Conservation (phyloP, 2,113 vertebrate species). For the Clupea harengus region DNA sequence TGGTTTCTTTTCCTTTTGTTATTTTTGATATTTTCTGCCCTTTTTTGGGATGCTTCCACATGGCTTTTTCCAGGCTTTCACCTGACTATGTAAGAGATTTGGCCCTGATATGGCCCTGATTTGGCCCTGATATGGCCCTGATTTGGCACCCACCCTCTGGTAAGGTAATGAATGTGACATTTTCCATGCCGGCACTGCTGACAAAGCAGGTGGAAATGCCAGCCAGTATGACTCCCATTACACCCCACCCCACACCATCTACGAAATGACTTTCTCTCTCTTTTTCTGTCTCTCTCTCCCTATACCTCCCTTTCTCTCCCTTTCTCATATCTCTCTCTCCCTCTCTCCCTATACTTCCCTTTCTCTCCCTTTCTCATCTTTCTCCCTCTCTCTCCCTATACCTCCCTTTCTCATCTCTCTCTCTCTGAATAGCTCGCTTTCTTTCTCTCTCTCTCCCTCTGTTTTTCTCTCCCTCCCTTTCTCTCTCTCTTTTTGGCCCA, state of each 20-base stretch:
- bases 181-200: conserved; percentile 50
- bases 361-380: conserved; percentile 19
- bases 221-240: conserved; percentile 40
- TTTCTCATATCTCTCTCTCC: background rate
- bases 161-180: conserved; percentile 57
- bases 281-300: background rate
- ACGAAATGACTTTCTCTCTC: conserved; percentile 30
- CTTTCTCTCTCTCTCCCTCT: conserved; percentile 27
- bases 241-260: conserved; percentile 4
- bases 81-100: too few species aligned
- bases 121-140: too few species aligned
- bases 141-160: background rate
- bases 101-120: too few species aligned
- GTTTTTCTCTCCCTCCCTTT: background rate
- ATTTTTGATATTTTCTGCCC: background rate
- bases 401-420: conserved; percentile 16
- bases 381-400: background rate
- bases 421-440: background rate
- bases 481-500: background rate
- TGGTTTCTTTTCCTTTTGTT: background rate
- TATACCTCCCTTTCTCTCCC: background rate
- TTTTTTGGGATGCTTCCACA: too few species aligned
- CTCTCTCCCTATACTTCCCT: background rate
- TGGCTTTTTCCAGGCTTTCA: too few species aligned
- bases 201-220: conserved; percentile 54